Conservation (phyloP, 2,888 invertebrate genomes). For the Cataglyphis rosenhaueri region DNA sequence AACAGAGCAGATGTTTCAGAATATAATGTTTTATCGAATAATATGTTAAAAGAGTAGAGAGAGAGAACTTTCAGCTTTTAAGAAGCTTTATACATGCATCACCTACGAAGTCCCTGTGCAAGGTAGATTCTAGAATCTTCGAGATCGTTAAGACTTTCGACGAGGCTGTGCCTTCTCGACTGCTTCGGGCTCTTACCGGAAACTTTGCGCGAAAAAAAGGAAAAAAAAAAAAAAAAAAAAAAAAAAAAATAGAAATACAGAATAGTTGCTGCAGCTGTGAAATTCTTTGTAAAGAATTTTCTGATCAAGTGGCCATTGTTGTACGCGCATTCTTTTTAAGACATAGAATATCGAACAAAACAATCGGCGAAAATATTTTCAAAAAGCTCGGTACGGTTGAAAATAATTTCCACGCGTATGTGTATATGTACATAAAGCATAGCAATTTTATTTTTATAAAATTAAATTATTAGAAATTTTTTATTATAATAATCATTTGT, state of each 20-base stretch:
- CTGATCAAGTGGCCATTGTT: slow-evolving; percentile 72
- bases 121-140: slow-evolving; percentile 61
- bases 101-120: slow-evolving; percentile 54
- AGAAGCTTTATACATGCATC: slow-evolving; percentile 62
- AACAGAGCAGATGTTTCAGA: neutral
- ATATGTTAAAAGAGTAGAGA: slow-evolving; percentile 9
- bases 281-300: slow-evolving; percentile 66
- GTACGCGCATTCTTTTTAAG: slow-evolving; percentile 4
- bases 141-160: slow-evolving; percentile 73
- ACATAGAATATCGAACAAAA: neutral
- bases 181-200: slow-evolving; percentile 49
- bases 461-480: neutral
- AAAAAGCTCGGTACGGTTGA: neutral
- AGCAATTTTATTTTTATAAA: slow-evolving; percentile 4
- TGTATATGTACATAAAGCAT: neutral
- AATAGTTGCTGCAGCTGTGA: slow-evolving; percentile 62
- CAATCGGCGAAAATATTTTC: neutral
- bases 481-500: slow-evolving; percentile 18
- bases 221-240: slow-evolving; percentile 49
- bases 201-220: slow-evolving; percentile 61
- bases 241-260: slow-evolving; percentile 44
- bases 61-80: slow-evolving; percentile 45
- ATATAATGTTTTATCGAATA: slow-evolving; percentile 30
- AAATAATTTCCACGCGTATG: neutral
- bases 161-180: slow-evolving; percentile 52